These are phyloP conservation scores for Harpegnathos saltator DNA, from an alignment of 1,140 invertebrate species.

Conservation along the genomic window DNA sequence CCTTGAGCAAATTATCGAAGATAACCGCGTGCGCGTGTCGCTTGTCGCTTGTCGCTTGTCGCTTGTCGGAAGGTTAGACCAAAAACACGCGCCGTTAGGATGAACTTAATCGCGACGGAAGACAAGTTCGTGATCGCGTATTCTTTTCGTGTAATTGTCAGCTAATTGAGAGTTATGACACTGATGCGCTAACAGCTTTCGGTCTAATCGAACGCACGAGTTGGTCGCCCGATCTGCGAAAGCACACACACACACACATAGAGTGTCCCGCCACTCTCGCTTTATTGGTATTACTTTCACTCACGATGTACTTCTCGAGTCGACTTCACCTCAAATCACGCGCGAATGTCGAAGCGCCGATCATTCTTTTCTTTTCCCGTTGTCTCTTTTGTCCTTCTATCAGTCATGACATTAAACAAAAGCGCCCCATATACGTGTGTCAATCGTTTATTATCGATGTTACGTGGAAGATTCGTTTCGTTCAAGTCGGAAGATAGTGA, in stretches of 20 bases:
- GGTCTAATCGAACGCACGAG: constrained; percentile 13
- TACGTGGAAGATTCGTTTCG: constrained; percentile 35
- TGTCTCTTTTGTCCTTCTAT: background rate
- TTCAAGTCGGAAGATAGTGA: constrained; percentile 57
- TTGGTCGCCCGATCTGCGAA: background rate
- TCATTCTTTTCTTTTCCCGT: background rate
- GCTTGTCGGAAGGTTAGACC: background rate
- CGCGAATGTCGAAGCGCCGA: background rate
- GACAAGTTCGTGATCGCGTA: background rate
- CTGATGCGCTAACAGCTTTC: background rate
- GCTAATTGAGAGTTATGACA: constrained; percentile 10
- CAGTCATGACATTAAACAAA: constrained; percentile 9
- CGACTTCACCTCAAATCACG: background rate
- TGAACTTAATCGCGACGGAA: constrained; percentile 25
- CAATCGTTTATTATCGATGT: constrained; percentile 64
- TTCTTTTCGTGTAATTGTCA: background rate
- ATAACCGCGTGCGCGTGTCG: constrained; percentile 1
- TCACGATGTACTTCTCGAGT: background rate
- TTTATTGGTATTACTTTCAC: background rate
- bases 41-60: too few relatives aligned
- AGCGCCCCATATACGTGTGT: constrained; percentile 29
- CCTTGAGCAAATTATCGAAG: constrained; percentile 38
- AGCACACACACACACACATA: too few relatives aligned
- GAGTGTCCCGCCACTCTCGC: background rate
- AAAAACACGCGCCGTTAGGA: background rate